These are phyloP conservation scores for Megastigmus dorsalis DNA, from an alignment of 2,888 invertebrate species.

Conservation along the genomic window DNA sequence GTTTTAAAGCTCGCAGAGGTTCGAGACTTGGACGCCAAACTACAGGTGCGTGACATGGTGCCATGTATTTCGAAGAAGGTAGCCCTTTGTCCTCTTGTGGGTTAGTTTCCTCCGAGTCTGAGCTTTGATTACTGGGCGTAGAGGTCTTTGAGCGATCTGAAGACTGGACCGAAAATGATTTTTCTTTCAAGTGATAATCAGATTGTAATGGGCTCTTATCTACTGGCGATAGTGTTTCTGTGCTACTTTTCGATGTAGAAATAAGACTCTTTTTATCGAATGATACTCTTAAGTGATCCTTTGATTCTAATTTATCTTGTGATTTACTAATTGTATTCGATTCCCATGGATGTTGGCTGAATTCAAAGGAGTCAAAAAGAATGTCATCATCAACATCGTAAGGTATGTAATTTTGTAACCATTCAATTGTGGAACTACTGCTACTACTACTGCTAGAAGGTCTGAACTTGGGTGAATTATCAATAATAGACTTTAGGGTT, in stretches of 20 bases:
- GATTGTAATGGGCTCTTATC: not conserved
- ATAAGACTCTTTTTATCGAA: constrained; percentile 5
- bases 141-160: constrained; percentile 59
- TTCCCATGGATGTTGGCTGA: not conserved
- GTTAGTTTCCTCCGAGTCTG: constrained; percentile 60
- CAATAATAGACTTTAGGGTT: constrained; percentile 2
- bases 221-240: not conserved
- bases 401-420: not conserved
- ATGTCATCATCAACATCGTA: not conserved
- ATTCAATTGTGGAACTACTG: not conserved
- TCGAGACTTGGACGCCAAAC: constrained; percentile 66
- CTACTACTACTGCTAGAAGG: constrained; percentile 2
- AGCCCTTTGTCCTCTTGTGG: constrained; percentile 53
- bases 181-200: not conserved
- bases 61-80: constrained; percentile 61
- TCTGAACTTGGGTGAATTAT: not conserved
- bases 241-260: not conserved
- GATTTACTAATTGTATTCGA: not conserved
- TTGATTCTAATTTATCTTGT: not conserved
- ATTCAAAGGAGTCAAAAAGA: not conserved
- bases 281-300: not conserved
- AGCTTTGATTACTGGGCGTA: constrained; percentile 57
- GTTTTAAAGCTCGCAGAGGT: constrained; percentile 65
- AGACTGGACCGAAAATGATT: constrained; percentile 35
- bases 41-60: constrained; percentile 68